Conservation (phyloP, 2,113 vertebrate genomes). For the Antechinus flavipes region DNA sequence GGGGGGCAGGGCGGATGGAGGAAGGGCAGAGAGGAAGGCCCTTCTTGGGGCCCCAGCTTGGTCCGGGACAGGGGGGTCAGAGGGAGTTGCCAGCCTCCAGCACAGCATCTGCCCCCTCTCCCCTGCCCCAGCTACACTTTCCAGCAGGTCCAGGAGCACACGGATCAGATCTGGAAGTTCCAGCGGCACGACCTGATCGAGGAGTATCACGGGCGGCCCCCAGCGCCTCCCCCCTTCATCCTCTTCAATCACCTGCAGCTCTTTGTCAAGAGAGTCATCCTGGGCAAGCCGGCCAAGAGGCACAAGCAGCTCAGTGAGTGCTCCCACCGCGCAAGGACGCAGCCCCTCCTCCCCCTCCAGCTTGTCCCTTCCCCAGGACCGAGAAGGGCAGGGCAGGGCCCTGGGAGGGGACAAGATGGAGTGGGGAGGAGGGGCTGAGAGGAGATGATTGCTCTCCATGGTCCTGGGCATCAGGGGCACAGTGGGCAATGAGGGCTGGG, state of each 20-base stretch:
- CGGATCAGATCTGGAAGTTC: slow-evolving; percentile 98
- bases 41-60: background rate
- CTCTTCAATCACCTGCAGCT: slow-evolving; percentile 93
- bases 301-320: slow-evolving; percentile 90
- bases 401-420: background rate
- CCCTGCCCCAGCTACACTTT: slow-evolving; percentile 93
- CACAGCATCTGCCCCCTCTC: slow-evolving; percentile 52
- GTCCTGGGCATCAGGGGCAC: background rate
- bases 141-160: slow-evolving; percentile 96
- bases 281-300: slow-evolving; percentile 60
- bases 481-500: background rate
- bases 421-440: background rate
- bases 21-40: background rate
- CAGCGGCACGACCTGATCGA: slow-evolving; percentile 94
- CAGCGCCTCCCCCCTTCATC: slow-evolving; percentile 93
- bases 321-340: no score
- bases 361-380: no score
- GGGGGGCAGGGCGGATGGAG: fast-evolving
- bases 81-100: background rate
- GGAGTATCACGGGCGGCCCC: slow-evolving; percentile 93
- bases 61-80: background rate
- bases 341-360: no score
- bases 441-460: background rate
- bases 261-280: slow-evolving; percentile 83
- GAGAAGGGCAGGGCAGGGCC: background rate